Conservation (phyloP, 2,888 invertebrate genomes). For the Buathra laborator region DNA sequence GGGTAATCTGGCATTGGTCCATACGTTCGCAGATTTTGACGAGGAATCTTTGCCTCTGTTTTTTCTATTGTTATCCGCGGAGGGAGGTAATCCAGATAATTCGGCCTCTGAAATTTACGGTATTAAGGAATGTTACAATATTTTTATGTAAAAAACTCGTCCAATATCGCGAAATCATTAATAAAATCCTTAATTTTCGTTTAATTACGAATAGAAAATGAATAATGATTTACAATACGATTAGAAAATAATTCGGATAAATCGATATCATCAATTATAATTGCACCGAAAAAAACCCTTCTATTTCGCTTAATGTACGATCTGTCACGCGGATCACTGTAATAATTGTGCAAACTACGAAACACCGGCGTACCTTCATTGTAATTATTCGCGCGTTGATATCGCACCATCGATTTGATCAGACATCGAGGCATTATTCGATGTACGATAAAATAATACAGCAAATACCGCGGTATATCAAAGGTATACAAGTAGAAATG, state of each 20-base stretch:
- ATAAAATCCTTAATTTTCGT: neutral
- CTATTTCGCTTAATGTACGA: neutral
- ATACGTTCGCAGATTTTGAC: slow-evolving; percentile 76
- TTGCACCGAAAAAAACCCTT: neutral
- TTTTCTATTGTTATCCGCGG: slow-evolving; percentile 71
- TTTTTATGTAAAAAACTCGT: neutral
- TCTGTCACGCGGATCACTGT: slow-evolving; percentile 35
- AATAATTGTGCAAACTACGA: neutral
- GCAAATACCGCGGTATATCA: slow-evolving; percentile 11
- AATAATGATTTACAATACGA: neutral
- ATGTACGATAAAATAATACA: slow-evolving; percentile 20
- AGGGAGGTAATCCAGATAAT: slow-evolving; percentile 48
- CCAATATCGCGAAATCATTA: neutral
- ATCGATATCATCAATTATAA: neutral
- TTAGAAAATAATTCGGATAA: neutral
- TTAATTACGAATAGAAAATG: neutral
- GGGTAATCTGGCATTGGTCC: slow-evolving; percentile 79
- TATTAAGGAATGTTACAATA: neutral
- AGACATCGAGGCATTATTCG: slow-evolving; percentile 80
- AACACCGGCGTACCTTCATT: slow-evolving; percentile 72
- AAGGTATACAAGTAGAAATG: slow-evolving; percentile 27
- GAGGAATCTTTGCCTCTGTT: slow-evolving; percentile 72
- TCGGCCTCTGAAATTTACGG: slow-evolving; percentile 24
- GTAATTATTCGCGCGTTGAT: slow-evolving; percentile 69
- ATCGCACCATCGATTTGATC: slow-evolving; percentile 80